Conservation (phyloP, 1,140 invertebrate genomes). For the Glossosoma conforme region DNA sequence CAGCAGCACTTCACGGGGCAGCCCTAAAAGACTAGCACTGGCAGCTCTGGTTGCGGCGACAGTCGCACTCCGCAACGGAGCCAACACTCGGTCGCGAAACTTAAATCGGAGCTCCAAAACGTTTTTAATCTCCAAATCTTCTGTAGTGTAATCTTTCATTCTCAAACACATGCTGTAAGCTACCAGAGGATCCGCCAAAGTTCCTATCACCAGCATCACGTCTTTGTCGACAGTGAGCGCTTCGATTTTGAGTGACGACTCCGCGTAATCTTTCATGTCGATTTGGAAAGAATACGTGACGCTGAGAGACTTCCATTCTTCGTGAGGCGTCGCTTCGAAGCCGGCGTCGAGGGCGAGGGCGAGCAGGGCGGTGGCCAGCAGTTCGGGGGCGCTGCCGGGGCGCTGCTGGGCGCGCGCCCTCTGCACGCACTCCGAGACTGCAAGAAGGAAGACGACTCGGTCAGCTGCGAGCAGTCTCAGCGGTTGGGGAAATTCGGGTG, state of each 20-base stretch:
- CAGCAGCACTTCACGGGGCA: slow-evolving; percentile 18
- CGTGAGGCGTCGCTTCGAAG: not conserved
- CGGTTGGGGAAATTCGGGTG: too few relatives aligned
- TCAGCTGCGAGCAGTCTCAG: slow-evolving; percentile 1
- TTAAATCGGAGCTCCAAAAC: slow-evolving; percentile 1
- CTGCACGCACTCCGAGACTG: too few relatives aligned
- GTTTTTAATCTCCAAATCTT: not conserved
- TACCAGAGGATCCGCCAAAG: not conserved
- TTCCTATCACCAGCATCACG: too few relatives aligned
- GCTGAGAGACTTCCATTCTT: too few relatives aligned
- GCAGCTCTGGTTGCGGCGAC: slow-evolving; percentile 9
- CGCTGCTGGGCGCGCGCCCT: not conserved
- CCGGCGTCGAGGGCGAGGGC: slow-evolving; percentile 6
- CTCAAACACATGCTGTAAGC: slow-evolving; percentile 5
- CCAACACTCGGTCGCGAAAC: slow-evolving; percentile 2
- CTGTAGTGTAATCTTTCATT: not conserved
- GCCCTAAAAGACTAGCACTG: slow-evolving; percentile 18
- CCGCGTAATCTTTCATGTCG: too few relatives aligned
- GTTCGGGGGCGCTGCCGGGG: not conserved
- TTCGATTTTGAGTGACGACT: not conserved
- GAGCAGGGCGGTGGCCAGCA: slow-evolving; percentile 9
- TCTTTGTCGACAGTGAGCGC: slow-evolving; percentile 4
- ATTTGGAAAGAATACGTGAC: too few relatives aligned
- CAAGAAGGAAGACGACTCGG: too few relatives aligned
- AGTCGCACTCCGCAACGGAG: slow-evolving; percentile 8